Base-by-base conservation (phyloP, 2,797 vertebrate species). In the Pseudomugil tenellus region DNA sequence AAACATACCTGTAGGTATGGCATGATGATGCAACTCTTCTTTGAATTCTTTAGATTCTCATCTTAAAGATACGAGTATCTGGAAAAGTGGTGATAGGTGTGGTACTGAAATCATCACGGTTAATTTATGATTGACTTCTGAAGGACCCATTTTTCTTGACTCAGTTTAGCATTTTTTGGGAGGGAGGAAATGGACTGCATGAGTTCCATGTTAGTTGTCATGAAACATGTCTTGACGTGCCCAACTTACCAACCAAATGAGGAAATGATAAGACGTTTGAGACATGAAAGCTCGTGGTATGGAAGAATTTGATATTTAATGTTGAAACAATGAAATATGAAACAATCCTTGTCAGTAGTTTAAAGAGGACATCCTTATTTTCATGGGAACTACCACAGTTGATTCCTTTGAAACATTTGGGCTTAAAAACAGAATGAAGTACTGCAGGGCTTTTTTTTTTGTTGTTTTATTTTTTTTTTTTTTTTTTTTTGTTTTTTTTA, bases 221-320 rank as follows among this genome's bases (percentile, higher is more conserved):
- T 70, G 25, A 60, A 70, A 85, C 82, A 11, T 82, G 87, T 76
- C 53, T 0, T 34, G 67, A 46, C 90, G 81, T 4, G 90, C 57
- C 57, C 0, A 3, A 12, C 26, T 60, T 28, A 66, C 83, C 1
- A 10, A 31, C 32, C 10, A 21, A 14, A 54, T 74, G 66, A 77
- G 2, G 17, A 68, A 67, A 77, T 43, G 5, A 11, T 2, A 41
- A 7, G 1, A 52, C 55, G 52, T 79, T 52, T 2, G 19, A 25
- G 19, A 49, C 72, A 86, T 88, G 59, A 58, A 28, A 52, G 23
- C 16, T 54, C 0, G 0, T 1, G 13, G 21, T 23, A 6, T 67
- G 9, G 48, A 12, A 13, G n/a, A 43, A 53, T 10, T 21, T 57
- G 65, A 1, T 25, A 3, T 59, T 35, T 52, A 37, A 49, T 17